Base-by-base conservation (phyloP, 2,888 invertebrate genomes). In the Neoscelio sp. region DNA sequence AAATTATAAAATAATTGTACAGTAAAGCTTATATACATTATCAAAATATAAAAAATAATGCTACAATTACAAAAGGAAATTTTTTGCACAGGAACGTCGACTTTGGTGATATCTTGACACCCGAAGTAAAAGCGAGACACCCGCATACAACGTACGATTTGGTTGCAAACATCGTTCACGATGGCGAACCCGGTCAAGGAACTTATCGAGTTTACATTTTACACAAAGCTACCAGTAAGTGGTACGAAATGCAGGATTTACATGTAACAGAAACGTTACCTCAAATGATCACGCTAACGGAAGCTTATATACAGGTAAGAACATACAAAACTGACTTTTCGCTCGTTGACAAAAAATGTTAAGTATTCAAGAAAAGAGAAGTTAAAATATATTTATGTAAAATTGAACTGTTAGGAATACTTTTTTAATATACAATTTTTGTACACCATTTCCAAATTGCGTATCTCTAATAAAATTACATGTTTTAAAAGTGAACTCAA, bases 241-340 rank as follows among this genome's bases (percentile, higher is more conserved):
- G 96, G 96, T 95, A 89, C 18, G 90, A 90, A 76, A 92, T 97
- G 92, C 96, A 97, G 92, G 99, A 99, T 92, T 93, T 99, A 64
- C 99, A 99, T 88, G 99, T 99, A 0, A 98, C 96, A 4, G 98
- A 98, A 90, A 99, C 99, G 87, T 92, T 99, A 71, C 99, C 99
- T 2, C 99, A 99, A 91, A 99, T 99, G 99, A 99, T 99, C 77
- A 99, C 99, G 0, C 92, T 99, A 13, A 99, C 99, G 0, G 99
- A 99, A 91, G 98, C 99, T 2, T 99, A 99, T 89, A 98, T 99
- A 88, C 99, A 99, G 92, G 94, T 95, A 80, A 94, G 80, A 80
- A 60, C 30, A 7, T 35, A 28, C 10, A 20, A 64, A 46, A 67
- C 58, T 56, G 4, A 12, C 7, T 40, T 50, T 28, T 1, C n/a